phyloP scores from a whole-genome alignment of 2,797 vertebrate species.

The Galaxias olidus region DNA sequence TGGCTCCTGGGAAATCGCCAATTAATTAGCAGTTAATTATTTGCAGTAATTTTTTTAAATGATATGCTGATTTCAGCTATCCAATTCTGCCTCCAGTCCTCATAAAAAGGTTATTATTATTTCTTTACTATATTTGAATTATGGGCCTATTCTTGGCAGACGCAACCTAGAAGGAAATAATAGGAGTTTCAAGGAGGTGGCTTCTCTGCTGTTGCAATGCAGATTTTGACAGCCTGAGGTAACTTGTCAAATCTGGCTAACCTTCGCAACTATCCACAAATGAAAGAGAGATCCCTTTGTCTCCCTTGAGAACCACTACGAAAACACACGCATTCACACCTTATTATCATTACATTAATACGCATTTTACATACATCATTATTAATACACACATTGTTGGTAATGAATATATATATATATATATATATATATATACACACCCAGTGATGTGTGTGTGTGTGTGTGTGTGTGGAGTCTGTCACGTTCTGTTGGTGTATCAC shows the following conservation, averaged over 20 bases:
- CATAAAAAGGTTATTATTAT: slow-evolving; percentile 46
- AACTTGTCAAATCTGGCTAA: slow-evolving; percentile 3
- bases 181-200: slow-evolving; percentile 31
- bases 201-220: not conserved
- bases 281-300: not conserved
- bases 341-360: no score
- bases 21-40: slow-evolving; percentile 64
- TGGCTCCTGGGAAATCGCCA: slow-evolving; percentile 47
- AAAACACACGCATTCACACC: not conserved
- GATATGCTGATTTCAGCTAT: slow-evolving; percentile 44
- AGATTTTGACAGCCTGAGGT: slow-evolving; percentile 4
- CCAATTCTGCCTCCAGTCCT: slow-evolving; percentile 46
- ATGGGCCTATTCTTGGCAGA: slow-evolving; percentile 33
- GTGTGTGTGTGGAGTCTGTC: slow-evolving; percentile 51
- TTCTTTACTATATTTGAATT: slow-evolving; percentile 39
- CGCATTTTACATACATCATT: not conserved
- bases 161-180: slow-evolving; percentile 38
- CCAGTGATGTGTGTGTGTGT: slow-evolving; percentile 19
- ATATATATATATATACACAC: not conserved
- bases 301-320: not conserved
- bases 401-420: not conserved
- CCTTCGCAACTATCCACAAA: not conserved
- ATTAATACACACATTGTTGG: not conserved
- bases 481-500: no score
- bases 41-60: slow-evolving; percentile 38